Conservation (phyloP, 2,113 vertebrate genomes). For the Gymnorhina tibicen region DNA sequence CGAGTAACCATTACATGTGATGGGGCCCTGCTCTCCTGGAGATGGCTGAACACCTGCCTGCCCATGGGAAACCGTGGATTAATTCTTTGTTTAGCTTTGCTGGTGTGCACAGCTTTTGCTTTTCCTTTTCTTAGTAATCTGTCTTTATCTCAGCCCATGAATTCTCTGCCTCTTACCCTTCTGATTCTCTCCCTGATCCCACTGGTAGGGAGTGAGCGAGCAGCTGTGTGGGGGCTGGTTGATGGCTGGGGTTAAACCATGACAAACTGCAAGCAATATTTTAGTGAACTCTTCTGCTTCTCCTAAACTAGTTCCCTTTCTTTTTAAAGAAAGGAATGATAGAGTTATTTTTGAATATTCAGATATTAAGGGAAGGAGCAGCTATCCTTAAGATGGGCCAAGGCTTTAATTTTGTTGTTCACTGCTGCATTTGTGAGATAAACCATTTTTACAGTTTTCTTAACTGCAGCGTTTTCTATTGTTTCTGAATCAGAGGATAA, state of each 20-base stretch:
- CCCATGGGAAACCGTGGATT: neutral
- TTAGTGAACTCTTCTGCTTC: neutral
- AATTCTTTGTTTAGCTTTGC: neutral
- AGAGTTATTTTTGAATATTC: neutral
- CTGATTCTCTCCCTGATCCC: neutral
- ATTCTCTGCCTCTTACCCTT: neutral
- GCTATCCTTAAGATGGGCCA: neutral
- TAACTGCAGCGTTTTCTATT: neutral
- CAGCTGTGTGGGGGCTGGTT: neutral
- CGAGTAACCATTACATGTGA: fast-evolving
- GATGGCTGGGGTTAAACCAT: neutral
- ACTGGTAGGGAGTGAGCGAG: neutral
- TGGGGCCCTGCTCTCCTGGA: neutral
- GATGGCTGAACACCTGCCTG: neutral
- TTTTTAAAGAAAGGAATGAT: neutral
- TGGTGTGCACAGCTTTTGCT: neutral
- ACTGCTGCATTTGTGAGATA: neutral
- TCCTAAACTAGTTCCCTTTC: neutral
- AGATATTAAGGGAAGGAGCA: neutral
- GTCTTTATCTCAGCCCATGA: neutral
- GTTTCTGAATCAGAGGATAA: neutral
- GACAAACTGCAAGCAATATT: neutral
- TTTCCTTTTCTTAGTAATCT: neutral
- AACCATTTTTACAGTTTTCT: neutral
- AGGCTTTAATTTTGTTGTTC: neutral